Conservation (phyloP, 2,797 vertebrate genomes). For the Enteromius mattozi region DNA sequence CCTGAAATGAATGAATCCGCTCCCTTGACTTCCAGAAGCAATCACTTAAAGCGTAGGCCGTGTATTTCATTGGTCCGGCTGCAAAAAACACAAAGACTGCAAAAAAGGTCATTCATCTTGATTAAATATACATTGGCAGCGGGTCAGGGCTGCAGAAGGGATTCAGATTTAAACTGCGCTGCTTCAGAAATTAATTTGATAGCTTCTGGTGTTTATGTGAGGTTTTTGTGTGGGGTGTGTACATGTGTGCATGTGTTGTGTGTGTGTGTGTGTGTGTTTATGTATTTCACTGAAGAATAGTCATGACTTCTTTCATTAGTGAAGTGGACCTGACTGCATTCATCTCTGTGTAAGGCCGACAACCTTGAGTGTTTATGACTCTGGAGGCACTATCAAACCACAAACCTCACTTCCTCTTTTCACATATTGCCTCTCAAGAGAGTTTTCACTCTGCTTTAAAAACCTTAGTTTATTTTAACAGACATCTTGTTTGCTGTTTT, state of each 20-base stretch:
- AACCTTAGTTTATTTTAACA: neutral
- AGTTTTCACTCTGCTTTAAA: neutral
- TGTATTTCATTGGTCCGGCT: conserved; percentile 33
- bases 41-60: conserved; percentile 49
- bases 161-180: conserved; percentile 61
- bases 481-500: neutral
- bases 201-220: conserved; percentile 45
- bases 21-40: conserved; percentile 37
- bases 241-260: conserved; percentile 26
- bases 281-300: conserved; percentile 52
- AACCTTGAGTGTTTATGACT: conserved; percentile 57
- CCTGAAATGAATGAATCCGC: conserved; percentile 44
- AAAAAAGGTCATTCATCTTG: conserved; percentile 61
- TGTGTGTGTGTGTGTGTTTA: conserved; percentile 4
- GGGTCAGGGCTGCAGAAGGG: conserved; percentile 59
- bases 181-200: conserved; percentile 65
- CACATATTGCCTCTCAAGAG: neutral
- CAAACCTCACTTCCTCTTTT: neutral
- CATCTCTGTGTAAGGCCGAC: conserved; percentile 50
- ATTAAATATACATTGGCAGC: conserved; percentile 62
- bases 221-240: conserved; percentile 33
- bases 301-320: conserved; percentile 61
- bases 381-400: conserved; percentile 30
- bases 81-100: conserved; percentile 43
- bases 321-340: conserved; percentile 61